Percentiles rank a stretch among this genome's conserved stretches.
These are phyloP conservation scores for Telmatochromis sp. DNA, from an alignment of 2,113 vertebrate genomes.

Conservation along the genomic window DNA sequence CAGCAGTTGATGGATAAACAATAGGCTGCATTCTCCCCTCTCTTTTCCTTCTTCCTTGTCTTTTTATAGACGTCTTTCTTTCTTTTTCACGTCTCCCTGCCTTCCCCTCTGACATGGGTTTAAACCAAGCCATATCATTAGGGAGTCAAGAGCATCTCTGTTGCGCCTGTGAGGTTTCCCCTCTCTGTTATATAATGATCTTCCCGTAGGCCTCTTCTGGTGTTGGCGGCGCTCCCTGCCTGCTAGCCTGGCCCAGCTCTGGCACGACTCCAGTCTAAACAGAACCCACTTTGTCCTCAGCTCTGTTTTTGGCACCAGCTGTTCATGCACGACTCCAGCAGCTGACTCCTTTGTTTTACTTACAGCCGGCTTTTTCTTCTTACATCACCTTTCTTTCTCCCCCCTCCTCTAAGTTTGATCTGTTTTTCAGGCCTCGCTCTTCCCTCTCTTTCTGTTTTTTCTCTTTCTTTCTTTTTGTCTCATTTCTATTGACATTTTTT, in stretches of 20 bases:
- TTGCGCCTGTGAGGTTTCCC: conserved; percentile 57
- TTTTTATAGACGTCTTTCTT: conserved; percentile 55
- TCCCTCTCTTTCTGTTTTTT: background rate
- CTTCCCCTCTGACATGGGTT: conserved; percentile 42
- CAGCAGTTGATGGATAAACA: conserved; percentile 36
- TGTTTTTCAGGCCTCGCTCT: conserved; percentile 24
- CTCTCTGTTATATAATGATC: conserved; percentile 67
- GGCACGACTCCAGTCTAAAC: conserved; percentile 68
- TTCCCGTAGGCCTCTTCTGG: conserved; percentile 49
- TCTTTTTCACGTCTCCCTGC: conserved; percentile 32
- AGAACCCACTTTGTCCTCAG: conserved; percentile 71
- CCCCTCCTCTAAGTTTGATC: conserved; percentile 14
- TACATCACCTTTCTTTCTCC: conserved; percentile 30
- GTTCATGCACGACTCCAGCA: conserved; percentile 68
- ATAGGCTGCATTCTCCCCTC: conserved; percentile 25
- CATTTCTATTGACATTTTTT: conserved; percentile 45
- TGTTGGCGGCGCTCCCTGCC: conserved; percentile 53
- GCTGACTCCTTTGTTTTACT: conserved; percentile 73
- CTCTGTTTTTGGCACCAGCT: conserved; percentile 73
- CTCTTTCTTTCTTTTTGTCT: conserved; percentile 16
- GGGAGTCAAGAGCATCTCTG: conserved; percentile 60
- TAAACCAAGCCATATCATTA: conserved; percentile 62
- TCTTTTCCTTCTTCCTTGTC: conserved; percentile 8
- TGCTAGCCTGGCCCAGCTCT: conserved; percentile 47
- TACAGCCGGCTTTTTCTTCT: conserved; percentile 40